A percentile compares a stretch with the other conserved stretches of the same genome.
These are phyloP conservation scores for Bombus confusus DNA, from an alignment of 1,140 invertebrate genomes.

Conservation along the genomic window DNA sequence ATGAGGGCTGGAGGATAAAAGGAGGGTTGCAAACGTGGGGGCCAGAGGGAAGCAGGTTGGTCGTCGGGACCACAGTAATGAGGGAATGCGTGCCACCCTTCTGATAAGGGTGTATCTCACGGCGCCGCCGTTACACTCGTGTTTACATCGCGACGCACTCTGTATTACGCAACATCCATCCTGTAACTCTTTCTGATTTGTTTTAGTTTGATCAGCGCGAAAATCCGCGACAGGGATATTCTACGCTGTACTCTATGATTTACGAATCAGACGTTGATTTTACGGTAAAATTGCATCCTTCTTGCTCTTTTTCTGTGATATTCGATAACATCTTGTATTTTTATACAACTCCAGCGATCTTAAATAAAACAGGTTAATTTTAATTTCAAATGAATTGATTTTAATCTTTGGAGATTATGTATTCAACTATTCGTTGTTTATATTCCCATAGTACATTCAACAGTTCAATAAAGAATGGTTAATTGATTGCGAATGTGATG, in stretches of 20 bases:
- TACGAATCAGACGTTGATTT: neutral
- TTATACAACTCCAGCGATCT: no score
- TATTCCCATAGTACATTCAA: no score
- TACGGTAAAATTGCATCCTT: neutral
- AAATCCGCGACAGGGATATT: neutral
- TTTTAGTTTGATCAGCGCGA: slow-evolving; percentile 11
- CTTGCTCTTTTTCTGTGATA: neutral
- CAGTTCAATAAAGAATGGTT: no score
- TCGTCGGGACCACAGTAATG: slow-evolving; percentile 56
- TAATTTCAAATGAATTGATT: no score
- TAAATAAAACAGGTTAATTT: no score
- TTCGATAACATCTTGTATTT: no score
- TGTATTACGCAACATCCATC: slow-evolving; percentile 34
- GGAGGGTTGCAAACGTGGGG: neutral
- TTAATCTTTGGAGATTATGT: no score
- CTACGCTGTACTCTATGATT: neutral
- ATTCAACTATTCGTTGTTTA: no score
- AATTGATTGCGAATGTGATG: no score
- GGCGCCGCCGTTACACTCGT: slow-evolving; percentile 48
- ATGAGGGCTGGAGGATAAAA: slow-evolving; percentile 11
- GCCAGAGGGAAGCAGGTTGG: slow-evolving; percentile 17
- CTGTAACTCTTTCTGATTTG: slow-evolving; percentile 18
- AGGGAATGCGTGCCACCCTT: slow-evolving; percentile 68
- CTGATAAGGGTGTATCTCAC: slow-evolving; percentile 68
- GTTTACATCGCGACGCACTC: slow-evolving; percentile 60